Base-by-base conservation (phyloP, 2,888 invertebrate species). In the Pandemis cinnamomeana region DNA sequence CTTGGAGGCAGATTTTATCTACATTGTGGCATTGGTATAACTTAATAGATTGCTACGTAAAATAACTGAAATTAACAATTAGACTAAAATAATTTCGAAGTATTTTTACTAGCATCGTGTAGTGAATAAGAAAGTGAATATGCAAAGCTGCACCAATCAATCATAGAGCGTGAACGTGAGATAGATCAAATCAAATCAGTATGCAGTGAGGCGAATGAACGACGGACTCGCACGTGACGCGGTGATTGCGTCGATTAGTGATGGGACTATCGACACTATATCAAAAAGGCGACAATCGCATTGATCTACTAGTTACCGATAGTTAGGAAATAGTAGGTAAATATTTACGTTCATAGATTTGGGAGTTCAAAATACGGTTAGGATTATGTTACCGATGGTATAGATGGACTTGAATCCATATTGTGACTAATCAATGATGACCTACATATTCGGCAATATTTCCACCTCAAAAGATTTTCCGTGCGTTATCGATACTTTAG, bases 131-230 rank as follows among this genome's bases (percentile, higher is more conserved):
- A 71, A 71, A 71, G 74, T 67, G 64, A 70, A 44, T 60, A 66
- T 68, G 67, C 27, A 68, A 68, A 68, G 44, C 27, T 64, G 69
- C 48, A 53, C 15, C 27, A 41, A 67, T 71, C 51, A 63, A 67
- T 71, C 51, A 58, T 27, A 20, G 67, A 42, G 41, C 71, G 64
- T 60, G 67, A 64, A 75, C 46, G 42, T 60, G 68, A 69, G 60
- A 75, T 75, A 69, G 69, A 75, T 75, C 61, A 61, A 75, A 72
- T 71, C 75, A 75, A 75, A 72, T 71, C 75, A 75, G 48, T 72
- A 69, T 75, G 67, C 74, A 62, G 36, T 13, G 53, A 70, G 70
- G 64, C 60, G 69, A 58, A 27, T 58, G 58, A 58, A 7, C 27
- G 58, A 27, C 27, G 10, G 10, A 55, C 5, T 5, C 8, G 8